These are phyloP conservation scores for Aethina tumida DNA, from an alignment of 1,140 invertebrate species.

Conservation along the genomic window DNA sequence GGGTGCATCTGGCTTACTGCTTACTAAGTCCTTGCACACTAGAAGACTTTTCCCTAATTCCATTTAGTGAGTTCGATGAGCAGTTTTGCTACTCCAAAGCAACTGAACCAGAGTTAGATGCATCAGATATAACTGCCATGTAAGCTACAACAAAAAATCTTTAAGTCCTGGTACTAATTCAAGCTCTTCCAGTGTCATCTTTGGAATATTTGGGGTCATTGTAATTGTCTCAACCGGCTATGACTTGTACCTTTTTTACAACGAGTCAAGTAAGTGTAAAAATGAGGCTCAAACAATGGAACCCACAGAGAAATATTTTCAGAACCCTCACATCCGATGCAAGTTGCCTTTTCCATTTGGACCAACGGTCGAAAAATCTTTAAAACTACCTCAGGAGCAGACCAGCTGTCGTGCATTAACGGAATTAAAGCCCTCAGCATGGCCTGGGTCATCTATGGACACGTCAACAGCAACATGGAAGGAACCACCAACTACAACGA, in stretches of 20 bases:
- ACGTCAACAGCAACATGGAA: conserved; percentile 28
- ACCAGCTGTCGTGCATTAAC: conserved; percentile 39
- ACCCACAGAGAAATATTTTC: background rate
- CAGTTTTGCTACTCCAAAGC: conserved; percentile 10
- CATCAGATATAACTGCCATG: conserved; percentile 10
- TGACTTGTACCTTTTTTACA: background rate
- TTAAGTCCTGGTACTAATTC: background rate
- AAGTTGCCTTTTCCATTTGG: conserved; percentile 16
- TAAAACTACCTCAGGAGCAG: background rate
- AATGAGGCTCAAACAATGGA: background rate
- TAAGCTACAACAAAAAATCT: conserved; percentile 5
- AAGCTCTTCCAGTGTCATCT: conserved; percentile 2
- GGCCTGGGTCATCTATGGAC: conserved; percentile 44
- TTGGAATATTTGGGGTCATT: background rate
- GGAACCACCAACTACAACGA: conserved; percentile 44
- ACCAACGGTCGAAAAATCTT: conserved; percentile 20
- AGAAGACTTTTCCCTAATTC: background rate
- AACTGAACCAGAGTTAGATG: conserved; percentile 2
- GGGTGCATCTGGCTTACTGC: conserved; percentile 7
- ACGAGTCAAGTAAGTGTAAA: conserved; percentile 3
- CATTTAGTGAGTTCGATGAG: background rate
- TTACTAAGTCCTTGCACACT: background rate
- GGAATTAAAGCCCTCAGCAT: conserved; percentile 43
- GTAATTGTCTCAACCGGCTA: conserved; percentile 5
- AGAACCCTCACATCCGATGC: background rate